Conservation (phyloP, 2,888 invertebrate species). For the Nebria brevicollis region DNA sequence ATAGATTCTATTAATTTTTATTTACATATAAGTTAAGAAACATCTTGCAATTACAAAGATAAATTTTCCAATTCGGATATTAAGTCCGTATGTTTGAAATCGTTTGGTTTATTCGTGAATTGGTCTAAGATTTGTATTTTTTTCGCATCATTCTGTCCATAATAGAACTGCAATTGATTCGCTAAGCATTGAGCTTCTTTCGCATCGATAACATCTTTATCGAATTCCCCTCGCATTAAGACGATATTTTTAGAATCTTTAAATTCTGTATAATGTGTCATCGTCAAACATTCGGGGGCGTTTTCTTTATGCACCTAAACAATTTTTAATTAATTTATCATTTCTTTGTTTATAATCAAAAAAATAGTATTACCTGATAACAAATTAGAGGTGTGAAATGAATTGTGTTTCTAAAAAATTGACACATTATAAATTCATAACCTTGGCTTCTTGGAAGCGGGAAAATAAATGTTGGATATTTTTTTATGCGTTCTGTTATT, state of each 20-base stretch:
- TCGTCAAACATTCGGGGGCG: conserved; percentile 85
- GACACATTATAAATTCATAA: conserved; percentile 86
- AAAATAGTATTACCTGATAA: conserved; percentile 72
- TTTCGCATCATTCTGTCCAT: conserved; percentile 71
- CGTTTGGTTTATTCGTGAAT: conserved; percentile 77
- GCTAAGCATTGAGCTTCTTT: conserved; percentile 87
- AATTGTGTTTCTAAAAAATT: conserved; percentile 76
- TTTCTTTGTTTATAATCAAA: background rate
- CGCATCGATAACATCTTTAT: conserved; percentile 77
- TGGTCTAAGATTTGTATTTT: conserved; percentile 72
- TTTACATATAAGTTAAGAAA: conserved; percentile 40
- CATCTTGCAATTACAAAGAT: conserved; percentile 52
- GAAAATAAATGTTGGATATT: conserved; percentile 78
- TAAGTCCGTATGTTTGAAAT: conserved; percentile 85
- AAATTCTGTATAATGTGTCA: conserved; percentile 83
- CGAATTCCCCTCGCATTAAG: conserved; percentile 88
- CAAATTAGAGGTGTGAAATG: conserved; percentile 88
- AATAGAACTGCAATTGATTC: conserved; percentile 88
- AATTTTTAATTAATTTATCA: conserved; percentile 11
- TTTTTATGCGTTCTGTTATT: conserved; percentile 68
- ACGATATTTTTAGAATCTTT: conserved; percentile 76
- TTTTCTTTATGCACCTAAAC: conserved; percentile 83
- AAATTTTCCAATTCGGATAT: conserved; percentile 78
- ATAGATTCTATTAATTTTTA: conserved; percentile 19
- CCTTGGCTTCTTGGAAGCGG: conserved; percentile 84